Evolutionary conservation across 2,888 invertebrate species (phyloP), one percentile per base, ranked within the genome.

Genomic region (Philereme transversata): DNA sequence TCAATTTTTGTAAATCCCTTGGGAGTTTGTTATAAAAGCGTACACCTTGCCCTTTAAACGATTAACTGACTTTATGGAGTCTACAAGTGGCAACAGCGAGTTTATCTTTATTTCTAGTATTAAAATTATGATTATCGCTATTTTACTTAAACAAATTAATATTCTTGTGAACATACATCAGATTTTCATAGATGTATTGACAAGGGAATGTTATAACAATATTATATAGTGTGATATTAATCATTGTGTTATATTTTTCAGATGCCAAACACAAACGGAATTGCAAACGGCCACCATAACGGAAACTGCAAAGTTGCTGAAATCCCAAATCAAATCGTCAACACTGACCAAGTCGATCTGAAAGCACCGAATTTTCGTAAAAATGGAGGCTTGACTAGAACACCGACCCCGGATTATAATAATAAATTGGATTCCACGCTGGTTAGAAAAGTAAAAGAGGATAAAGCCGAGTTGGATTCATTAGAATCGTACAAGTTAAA

Each of bases 401-500:
- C 85, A 48, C 92, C 87, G 6, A 92, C 88, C 49, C 91, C 88
- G 22, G 92, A 88, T 78, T 91, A 87, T 65, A 85, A 83, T 62
- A 87, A 82, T 61, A 88, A 85, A 56, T 86, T 86, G 75, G 67
- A 71, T 53, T 57, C 74, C 11, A 62, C 75, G 52, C 69, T 75
- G 50, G 76, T 83, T 22, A 87, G 83, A 68, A 84, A 73, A 60
- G 67, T 75, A 9, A 89, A 86, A 71, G 85, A 88, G 51, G 95
- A 95, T 64, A 92, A 93, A 41, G 96, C 95, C 8, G 96, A 96
- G 83, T 93, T 96, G 92, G 95, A 96, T 75, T 96, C 96, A 33
- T 86, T 96, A 71, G 96, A 96, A 81, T 96, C 96, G 5, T 96
- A 95, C 83, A 95, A 95, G 76, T 81, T 96, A 69, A 95, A 95